Conservation (phyloP, 92 coral and sea anemone species). For the Umimayanthus chanpuru region DNA sequence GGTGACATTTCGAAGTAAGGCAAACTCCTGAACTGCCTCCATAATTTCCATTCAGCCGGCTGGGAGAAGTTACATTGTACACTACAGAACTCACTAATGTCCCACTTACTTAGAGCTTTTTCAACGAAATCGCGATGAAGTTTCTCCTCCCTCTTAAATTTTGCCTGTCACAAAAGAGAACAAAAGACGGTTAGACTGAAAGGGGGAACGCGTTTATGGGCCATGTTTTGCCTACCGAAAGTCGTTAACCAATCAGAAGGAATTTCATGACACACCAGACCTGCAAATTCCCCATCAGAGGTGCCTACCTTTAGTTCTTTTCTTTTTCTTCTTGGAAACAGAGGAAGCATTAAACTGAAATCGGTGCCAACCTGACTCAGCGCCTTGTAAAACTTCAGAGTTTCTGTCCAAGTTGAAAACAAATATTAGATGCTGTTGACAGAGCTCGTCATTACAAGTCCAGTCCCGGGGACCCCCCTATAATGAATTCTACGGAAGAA, state of each 20-base stretch:
- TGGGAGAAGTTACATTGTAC: neutral
- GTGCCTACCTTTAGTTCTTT: constrained; percentile 79
- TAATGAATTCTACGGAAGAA: too few species aligned
- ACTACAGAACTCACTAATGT: too few species aligned
- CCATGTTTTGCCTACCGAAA: too few species aligned
- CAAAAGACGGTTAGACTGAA: neutral
- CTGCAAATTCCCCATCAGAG: neutral
- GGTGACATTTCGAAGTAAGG: too few species aligned
- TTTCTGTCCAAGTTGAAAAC: constrained; percentile 58
- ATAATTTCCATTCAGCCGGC: neutral
- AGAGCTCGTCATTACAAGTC: too few species aligned
- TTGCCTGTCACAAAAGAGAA: constrained; percentile 62
- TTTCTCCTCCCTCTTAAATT: constrained; percentile 93
- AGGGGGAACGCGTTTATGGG: too few species aligned
- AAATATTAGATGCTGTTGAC: neutral
- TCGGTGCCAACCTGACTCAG: constrained; percentile 97
- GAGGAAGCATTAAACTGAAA: constrained; percentile 82
- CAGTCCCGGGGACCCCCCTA: too few species aligned
- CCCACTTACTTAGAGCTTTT: constrained; percentile 84
- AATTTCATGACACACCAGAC: too few species aligned
- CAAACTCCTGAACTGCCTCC: neutral
- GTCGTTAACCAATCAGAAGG: too few species aligned
- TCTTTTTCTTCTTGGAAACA: constrained; percentile 82
- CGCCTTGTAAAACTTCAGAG: constrained; percentile 86
- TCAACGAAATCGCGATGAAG: constrained; percentile 73